These are phyloP conservation scores for Ciona savignyi DNA, from an alignment of 23 tunicate species.

Conservation along the genomic window DNA sequence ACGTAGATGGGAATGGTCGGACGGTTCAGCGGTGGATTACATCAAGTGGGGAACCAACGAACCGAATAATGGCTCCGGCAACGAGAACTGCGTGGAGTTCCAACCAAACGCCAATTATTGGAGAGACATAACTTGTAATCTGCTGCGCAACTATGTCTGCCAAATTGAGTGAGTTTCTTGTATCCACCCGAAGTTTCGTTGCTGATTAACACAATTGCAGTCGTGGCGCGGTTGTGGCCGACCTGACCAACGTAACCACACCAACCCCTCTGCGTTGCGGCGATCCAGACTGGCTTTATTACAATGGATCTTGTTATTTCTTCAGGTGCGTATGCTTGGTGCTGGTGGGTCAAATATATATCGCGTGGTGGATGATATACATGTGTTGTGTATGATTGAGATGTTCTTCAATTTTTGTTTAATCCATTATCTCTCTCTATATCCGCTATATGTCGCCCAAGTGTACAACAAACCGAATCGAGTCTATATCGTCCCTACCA, in stretches of 20 bases:
- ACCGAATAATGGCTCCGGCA: slow-evolving; percentile 61
- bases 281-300: slow-evolving; percentile 57
- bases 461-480: too few relatives aligned
- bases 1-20: slow-evolving; percentile 78
- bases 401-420: too few relatives aligned
- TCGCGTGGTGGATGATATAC: too few relatives aligned
- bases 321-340: slow-evolving; percentile 73
- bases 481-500: too few relatives aligned
- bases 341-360: too few relatives aligned
- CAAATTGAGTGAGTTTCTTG: slow-evolving; percentile 53
- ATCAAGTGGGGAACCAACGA: slow-evolving; percentile 42
- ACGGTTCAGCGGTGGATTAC: slow-evolving; percentile 48
- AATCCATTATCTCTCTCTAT: too few relatives aligned
- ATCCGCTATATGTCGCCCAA: too few relatives aligned
- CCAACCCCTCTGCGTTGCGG: slow-evolving; percentile 37
- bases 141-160: slow-evolving; percentile 50
- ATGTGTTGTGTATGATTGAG: too few relatives aligned
- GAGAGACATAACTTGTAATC: slow-evolving; percentile 72
- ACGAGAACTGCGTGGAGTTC: slow-evolving; percentile 63
- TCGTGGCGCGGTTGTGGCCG: slow-evolving; percentile 40
- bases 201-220: slow-evolving; percentile 37
- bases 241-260: slow-evolving; percentile 40
- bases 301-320: slow-evolving; percentile 73
- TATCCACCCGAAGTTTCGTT: too few relatives aligned
- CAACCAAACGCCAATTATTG: slow-evolving; percentile 34